Base-by-base conservation (phyloP, 2,113 vertebrate genomes). In the Speoplatyrhinus poulsoni region DNA sequence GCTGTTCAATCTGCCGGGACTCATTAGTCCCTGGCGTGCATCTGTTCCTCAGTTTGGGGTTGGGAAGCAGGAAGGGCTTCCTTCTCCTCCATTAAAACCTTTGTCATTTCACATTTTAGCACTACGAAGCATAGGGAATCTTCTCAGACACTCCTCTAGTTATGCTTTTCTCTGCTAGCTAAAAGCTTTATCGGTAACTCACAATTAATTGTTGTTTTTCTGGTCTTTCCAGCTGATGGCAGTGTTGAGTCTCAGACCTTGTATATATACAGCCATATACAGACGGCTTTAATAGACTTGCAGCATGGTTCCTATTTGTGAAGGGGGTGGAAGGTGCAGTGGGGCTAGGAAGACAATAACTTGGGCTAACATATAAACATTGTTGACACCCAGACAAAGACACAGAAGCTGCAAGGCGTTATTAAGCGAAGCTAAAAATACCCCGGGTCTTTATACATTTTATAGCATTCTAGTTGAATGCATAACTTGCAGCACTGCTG, bases 191-290 rank as follows among this genome's bases (percentile, higher is more conserved):
- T 41, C 4, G 36, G 36, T 41, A 41, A 5, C 36, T 5, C 36
- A 41, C 36, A 5, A 41, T 41, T 41, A 41, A 8, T 41, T 41
- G 36, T 5, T 7, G 11, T 52, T 52, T 52, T 52, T 63, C 78
- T 12, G 26, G 63, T 1, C 16, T 0, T 17, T 63, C 84, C 88
- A 88, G 80, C 60, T 69, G 88, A 79, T 90, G 84, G 88, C 88
- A 88, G 89, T 88, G 75, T 90, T 84, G 85, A 85, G 80, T 75
- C 71, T 85, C 12, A 50, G 53, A 64, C 19, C 57, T 62, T 52
- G 33, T 10, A 13, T 61, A n/a, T 6, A 55, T 58, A 4, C 48
- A n/a, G 26, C n/a, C 49, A 2, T 32, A 0, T 32, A 41, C 55
- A 12, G 46, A 19, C 5, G 4, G 36, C 7, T 41, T 41, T 41